A percentile compares a stretch with the other conserved stretches of the same genome.
These are phyloP conservation scores for Metridium senile DNA, from an alignment of 92 coral and sea anemone species.

Conservation along the genomic window DNA sequence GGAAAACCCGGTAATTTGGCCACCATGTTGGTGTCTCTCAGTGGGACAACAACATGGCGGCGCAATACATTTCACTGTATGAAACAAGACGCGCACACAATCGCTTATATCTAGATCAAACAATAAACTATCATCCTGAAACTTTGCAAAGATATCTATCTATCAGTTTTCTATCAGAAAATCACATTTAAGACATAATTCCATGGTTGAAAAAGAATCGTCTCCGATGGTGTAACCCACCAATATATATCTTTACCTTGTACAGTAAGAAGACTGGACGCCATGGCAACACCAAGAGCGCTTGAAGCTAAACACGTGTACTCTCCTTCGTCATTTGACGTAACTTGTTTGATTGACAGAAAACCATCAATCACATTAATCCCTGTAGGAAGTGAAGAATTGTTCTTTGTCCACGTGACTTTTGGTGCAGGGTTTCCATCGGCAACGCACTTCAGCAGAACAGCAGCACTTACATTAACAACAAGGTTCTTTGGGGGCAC, in stretches of 20 bases:
- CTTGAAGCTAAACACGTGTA: constrained; percentile 50
- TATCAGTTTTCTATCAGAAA: too few relatives aligned
- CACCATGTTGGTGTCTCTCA: too few relatives aligned
- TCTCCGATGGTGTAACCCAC: background rate
- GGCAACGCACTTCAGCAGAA: constrained; percentile 40
- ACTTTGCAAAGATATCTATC: too few relatives aligned
- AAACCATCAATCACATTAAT: constrained; percentile 39
- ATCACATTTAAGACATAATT: too few relatives aligned
- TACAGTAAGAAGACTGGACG: constrained; percentile 45
- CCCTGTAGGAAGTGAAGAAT: constrained; percentile 42
- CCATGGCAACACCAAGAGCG: constrained; percentile 44
- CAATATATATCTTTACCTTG: constrained; percentile 43
- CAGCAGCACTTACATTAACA: constrained; percentile 49
- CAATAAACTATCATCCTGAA: too few relatives aligned
- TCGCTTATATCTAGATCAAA: background rate
- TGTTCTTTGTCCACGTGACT: constrained; percentile 51
- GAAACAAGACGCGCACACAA: too few relatives aligned
- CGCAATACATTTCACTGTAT: too few relatives aligned
- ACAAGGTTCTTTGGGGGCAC: constrained; percentile 35
- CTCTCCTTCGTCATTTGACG: constrained; percentile 36
- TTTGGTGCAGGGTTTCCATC: constrained; percentile 59
- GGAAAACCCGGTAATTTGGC: too few relatives aligned
- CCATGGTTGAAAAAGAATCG: too few relatives aligned
- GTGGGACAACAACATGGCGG: too few relatives aligned
- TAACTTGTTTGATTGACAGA: constrained; percentile 38